Percentiles rank a stretch among this genome's conserved stretches.
These are phyloP conservation scores for Agrilus cyanescens DNA, from an alignment of 2,888 invertebrate species.

Conservation along the genomic window DNA sequence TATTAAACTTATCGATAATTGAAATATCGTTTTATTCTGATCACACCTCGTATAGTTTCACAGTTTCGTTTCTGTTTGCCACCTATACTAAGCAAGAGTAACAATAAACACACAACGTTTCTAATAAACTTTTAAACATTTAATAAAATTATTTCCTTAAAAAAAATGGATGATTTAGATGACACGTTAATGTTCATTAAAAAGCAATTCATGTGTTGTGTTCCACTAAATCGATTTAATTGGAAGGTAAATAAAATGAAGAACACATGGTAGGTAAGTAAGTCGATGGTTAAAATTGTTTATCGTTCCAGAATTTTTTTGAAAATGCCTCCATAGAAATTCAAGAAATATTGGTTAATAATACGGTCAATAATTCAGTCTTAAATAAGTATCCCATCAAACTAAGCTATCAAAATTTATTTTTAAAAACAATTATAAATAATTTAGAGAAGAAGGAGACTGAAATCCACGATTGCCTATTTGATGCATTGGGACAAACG, in stretches of 20 bases:
- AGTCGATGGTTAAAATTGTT: not conserved
- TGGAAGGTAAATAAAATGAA: constrained; percentile 16
- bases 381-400: constrained; percentile 50
- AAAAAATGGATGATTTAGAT: not conserved
- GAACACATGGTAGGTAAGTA: constrained; percentile 2
- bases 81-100: too few relatives aligned
- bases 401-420: constrained; percentile 47
- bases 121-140: too few relatives aligned
- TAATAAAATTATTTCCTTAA: not conserved
- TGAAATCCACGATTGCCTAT: constrained; percentile 56
- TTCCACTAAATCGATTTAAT: constrained; percentile 18
- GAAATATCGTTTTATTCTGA: too few relatives aligned
- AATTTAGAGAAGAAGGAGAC: constrained; percentile 40
- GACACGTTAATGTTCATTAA: constrained; percentile 9
- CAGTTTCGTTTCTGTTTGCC: too few relatives aligned
- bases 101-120: too few relatives aligned
- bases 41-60: not conserved
- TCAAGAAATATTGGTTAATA: constrained; percentile 46
- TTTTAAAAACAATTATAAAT: constrained; percentile 52
- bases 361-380: constrained; percentile 43
- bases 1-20: too few relatives aligned
- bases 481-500: constrained; percentile 43
- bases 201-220: constrained; percentile 28
- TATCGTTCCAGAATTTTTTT: constrained; percentile 18
- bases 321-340: constrained; percentile 32